phyloP scores from a whole-genome alignment of 2,797 vertebrate genomes.

The Microhierax caerulescens region DNA sequence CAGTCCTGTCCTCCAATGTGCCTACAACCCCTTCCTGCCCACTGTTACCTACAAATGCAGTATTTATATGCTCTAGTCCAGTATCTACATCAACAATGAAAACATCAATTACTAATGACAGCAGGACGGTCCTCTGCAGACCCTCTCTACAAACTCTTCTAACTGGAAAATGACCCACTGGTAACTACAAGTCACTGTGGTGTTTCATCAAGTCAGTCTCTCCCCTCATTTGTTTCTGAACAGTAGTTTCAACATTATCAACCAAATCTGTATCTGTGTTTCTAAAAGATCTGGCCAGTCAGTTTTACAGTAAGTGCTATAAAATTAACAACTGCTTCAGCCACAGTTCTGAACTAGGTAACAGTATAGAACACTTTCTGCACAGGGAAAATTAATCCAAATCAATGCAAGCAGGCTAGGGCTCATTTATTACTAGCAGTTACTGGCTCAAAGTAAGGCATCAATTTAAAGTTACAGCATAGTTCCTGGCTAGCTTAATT shows the following conservation, averaged over 20 bases:
- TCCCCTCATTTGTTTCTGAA: not conserved
- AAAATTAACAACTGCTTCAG: constrained; percentile 25
- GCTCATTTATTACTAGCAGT: not conserved
- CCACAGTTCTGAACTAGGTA: not conserved
- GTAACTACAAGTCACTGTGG: not conserved
- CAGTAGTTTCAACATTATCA: not conserved
- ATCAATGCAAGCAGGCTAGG: not conserved
- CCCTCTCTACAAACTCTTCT: not conserved
- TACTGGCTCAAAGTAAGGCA: not conserved
- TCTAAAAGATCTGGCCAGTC: not conserved
- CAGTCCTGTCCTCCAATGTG: not conserved
- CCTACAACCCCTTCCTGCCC: not conserved
- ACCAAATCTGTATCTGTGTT: not conserved
- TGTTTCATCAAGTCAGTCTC: not conserved
- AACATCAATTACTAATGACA: not conserved
- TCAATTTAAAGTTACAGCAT: not conserved
- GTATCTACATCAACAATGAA: not conserved
- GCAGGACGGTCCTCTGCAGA: not conserved
- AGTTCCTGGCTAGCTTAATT: not conserved
- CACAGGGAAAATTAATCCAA: constrained; percentile 28
- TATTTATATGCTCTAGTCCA: not conserved
- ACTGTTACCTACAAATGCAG: not conserved
- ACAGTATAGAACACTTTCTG: not conserved
- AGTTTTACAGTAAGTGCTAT: not conserved
- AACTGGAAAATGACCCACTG: not conserved